Evolutionary conservation across 2,888 invertebrate species (phyloP), one percentile per base, ranked within the genome.

Genomic region (Nebria brevicollis): DNA sequence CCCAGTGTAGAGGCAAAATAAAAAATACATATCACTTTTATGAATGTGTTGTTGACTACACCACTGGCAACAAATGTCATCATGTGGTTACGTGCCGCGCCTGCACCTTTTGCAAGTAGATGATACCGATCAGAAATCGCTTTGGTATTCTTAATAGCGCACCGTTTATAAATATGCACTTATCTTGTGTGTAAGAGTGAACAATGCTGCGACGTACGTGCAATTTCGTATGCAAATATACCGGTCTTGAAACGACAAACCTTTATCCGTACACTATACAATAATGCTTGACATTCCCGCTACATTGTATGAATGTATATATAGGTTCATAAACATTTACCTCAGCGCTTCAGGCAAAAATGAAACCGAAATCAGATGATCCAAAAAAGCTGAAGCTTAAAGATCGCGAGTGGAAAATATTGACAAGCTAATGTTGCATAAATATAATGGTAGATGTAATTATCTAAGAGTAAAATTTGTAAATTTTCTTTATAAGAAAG

Each of bases 221-320:
- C 75, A 80, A 80, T 80, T 80, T 80, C 66, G 75, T 80, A 80
- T 80, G 80, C 80, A 80, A 80, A 80, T 80, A 75, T 80, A 75
- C 80, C 80, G 75, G 80, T 80, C 75, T 68, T 74, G 66, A 80
- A 75, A 75, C 70, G 80, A 74, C 75, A 75, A 42, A 79, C 79
- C 78, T 78, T 73, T 54, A 64, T 68, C 34, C 70, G 11, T 25
- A 13, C 25, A 66, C 66, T 25, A 66, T 13, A 70, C 70, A 54
- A 54, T 54, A 54, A 54, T 54, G 54, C 68, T 68, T 68, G 15
- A 68, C 20, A 68, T 68, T 25, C 25, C 8, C 7, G 25, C 41
- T 11, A 13, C 42, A 73, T 73, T 73, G 42, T 73, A 34, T 73
- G 41, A n/a, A 73, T 54, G 54, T 54, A 54, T 13, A 54, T 13